These are phyloP conservation scores for Sciaenops ocellatus DNA, from an alignment of 2,797 vertebrate genomes.

Conservation along the genomic window DNA sequence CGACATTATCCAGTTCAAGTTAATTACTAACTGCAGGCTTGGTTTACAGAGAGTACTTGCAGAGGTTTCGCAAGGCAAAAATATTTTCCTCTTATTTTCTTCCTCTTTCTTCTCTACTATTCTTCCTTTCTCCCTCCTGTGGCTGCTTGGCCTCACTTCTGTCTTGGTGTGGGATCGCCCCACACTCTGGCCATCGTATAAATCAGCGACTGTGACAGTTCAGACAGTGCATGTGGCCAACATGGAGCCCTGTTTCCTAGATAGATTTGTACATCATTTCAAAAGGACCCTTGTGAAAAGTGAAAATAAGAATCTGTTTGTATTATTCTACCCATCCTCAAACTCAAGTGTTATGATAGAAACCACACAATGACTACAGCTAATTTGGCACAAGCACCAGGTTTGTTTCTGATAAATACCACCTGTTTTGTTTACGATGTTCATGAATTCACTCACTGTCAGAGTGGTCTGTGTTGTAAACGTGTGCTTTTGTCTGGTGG, in stretches of 20 bases:
- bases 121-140: conserved; percentile 11
- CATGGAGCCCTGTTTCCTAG: conserved; percentile 42
- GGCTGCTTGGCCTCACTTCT: conserved; percentile 25
- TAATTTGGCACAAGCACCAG: conserved; percentile 32
- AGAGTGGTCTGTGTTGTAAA: conserved; percentile 41
- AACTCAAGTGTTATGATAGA: conserved; percentile 21
- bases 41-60: conserved; percentile 50
- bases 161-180: conserved; percentile 35
- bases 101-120: conserved; percentile 4
- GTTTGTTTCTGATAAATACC: conserved; percentile 43
- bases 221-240: conserved; percentile 20
- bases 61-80: conserved; percentile 51
- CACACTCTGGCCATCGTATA: conserved; percentile 36
- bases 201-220: conserved; percentile 43
- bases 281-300: conserved; percentile 35
- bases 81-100: conserved; percentile 25
- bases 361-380: conserved; percentile 2
- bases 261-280: conserved; percentile 47
- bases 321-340: conserved; percentile 4
- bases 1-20: conserved; percentile 73
- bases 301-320: conserved; percentile 19
- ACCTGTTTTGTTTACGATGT: conserved; percentile 63
- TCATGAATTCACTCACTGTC: conserved; percentile 51
- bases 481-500: conserved; percentile 49
- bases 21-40: conserved; percentile 77